Evolutionary conservation across 2,797 vertebrate genomes (phyloP).

Genomic region (Tiaroga cobitis): DNA sequence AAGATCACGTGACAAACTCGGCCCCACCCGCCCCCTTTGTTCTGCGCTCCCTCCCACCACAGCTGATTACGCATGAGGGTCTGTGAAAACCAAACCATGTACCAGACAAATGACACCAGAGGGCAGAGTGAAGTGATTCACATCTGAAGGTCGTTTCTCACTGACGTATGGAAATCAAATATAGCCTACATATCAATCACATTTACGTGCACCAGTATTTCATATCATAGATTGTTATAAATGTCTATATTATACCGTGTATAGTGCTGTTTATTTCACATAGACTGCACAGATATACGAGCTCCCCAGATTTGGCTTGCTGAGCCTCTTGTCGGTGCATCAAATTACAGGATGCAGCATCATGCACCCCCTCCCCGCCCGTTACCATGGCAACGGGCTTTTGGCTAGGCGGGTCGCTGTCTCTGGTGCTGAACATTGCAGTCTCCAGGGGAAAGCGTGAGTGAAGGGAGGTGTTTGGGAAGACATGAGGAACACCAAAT

Average conservation of each 20-base stretch:
- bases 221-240: background rate
- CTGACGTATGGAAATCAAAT: background rate
- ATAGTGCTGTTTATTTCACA: background rate
- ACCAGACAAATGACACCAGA: constrained; percentile 12
- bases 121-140: constrained; percentile 35
- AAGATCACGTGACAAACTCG: constrained; percentile 52
- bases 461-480: background rate
- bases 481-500: background rate
- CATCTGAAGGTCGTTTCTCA: background rate
- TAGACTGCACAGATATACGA: background rate
- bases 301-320: constrained; percentile 3
- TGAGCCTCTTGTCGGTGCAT: constrained; percentile 49
- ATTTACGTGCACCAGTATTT: background rate
- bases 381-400: constrained; percentile 74
- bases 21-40: constrained; percentile 25
- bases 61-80: background rate
- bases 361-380: constrained; percentile 51
- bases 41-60: background rate
- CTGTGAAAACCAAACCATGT: background rate
- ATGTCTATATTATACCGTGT: background rate
- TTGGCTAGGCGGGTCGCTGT: constrained; percentile 62
- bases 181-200: background rate
- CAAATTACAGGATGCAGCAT: constrained; percentile 62
- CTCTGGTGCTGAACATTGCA: constrained; percentile 55
- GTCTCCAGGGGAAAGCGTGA: constrained; percentile 56